phyloP scores from a whole-genome alignment of 2,113 vertebrate species.

The Salminus brasiliensis region DNA sequence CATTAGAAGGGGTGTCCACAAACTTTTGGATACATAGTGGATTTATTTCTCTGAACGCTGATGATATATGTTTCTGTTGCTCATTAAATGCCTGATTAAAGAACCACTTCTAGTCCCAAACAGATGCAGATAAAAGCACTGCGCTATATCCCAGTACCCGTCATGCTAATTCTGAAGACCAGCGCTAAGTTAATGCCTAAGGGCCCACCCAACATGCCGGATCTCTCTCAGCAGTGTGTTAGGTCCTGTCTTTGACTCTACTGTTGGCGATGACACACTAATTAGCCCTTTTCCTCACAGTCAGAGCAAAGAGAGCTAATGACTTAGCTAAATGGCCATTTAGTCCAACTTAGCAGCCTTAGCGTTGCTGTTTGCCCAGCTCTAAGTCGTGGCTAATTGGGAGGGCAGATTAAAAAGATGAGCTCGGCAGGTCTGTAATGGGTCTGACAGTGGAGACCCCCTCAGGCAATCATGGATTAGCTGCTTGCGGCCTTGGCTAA shows the following conservation, averaged over 20 bases:
- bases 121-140: background rate
- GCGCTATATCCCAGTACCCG: background rate
- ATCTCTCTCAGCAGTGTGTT: background rate
- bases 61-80: no score
- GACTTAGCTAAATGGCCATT: constrained; percentile 29
- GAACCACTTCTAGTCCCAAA: background rate
- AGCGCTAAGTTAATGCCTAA: background rate
- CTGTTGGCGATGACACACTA: constrained; percentile 25
- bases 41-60: no score
- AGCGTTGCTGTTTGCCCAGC: constrained; percentile 27
- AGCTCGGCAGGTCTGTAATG: constrained; percentile 10
- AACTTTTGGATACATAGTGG: no score
- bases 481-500: background rate
- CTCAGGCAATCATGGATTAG: constrained; percentile 10
- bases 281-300: constrained; percentile 21
- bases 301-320: constrained; percentile 37
- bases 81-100: no score
- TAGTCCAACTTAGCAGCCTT: constrained; percentile 34
- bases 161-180: background rate
- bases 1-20: no score
- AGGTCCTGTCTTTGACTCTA: constrained; percentile 10
- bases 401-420: constrained; percentile 36
- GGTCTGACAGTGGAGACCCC: background rate
- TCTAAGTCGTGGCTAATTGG: constrained; percentile 34
- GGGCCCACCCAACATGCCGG: background rate